A percentile compares a stretch with the other conserved stretches of the same genome.
Evolutionary conservation across 1,140 invertebrate species (phyloP).

Genomic region (Dryas iulia): DNA sequence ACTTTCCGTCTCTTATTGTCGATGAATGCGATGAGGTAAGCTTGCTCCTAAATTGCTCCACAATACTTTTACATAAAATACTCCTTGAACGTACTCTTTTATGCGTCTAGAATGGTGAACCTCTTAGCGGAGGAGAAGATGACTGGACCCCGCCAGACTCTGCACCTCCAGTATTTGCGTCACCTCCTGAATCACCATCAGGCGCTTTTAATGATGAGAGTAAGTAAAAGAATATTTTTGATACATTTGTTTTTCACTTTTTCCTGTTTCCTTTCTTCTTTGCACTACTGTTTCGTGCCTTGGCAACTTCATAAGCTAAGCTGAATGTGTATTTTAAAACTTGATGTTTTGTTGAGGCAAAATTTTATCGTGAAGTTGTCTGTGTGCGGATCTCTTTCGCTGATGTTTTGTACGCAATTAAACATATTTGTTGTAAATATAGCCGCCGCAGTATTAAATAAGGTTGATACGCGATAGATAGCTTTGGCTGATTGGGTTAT

Average conservation of each 20-base stretch:
- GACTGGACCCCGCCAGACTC: slow-evolving; percentile 85
- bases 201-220: slow-evolving; percentile 76
- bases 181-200: slow-evolving; percentile 89
- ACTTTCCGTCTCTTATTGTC: slow-evolving; percentile 96
- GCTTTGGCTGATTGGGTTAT: slow-evolving; percentile 70
- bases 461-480: slow-evolving; percentile 51
- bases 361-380: slow-evolving; percentile 38
- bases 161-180: slow-evolving; percentile 87
- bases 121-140: slow-evolving; percentile 85
- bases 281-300: slow-evolving; percentile 42
- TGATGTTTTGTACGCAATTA: slow-evolving; percentile 45
- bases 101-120: slow-evolving; percentile 83
- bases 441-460: slow-evolving; percentile 45
- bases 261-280: slow-evolving; percentile 32
- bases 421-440: slow-evolving; percentile 47
- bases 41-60: background rate
- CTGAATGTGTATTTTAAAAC: background rate
- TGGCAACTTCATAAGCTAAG: slow-evolving; percentile 37
- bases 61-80: background rate
- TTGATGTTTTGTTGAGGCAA: background rate
- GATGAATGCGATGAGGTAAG: slow-evolving; percentile 89
- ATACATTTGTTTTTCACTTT: slow-evolving; percentile 8
- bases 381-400: slow-evolving; percentile 40
- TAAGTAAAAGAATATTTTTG: slow-evolving; percentile 38
- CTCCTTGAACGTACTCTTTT: background rate